Conservation (phyloP, 2,888 invertebrate species). For the Linhomoeus sp. region DNA sequence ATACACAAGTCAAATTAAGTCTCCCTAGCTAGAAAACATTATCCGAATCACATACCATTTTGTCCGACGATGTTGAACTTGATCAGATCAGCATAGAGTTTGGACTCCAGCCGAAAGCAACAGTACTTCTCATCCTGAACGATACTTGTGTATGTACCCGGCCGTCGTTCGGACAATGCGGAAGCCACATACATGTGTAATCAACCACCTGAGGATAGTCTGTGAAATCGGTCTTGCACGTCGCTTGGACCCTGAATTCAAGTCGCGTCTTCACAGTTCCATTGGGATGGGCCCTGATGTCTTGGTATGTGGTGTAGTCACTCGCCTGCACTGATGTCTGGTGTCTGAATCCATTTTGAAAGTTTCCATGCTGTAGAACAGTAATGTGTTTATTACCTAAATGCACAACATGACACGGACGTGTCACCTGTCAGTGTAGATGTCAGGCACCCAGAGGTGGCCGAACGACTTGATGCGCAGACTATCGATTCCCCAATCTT, state of each 20-base stretch:
- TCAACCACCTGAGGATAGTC: constrained; percentile 14
- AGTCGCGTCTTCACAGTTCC: constrained; percentile 17
- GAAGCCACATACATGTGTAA: neutral
- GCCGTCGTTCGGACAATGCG: neutral
- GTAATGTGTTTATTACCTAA: neutral
- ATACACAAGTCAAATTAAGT: too few relatives aligned
- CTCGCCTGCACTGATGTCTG: constrained; percentile 16
- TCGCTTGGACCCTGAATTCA: constrained; percentile 17
- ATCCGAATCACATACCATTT: too few relatives aligned
- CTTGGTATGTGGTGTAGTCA: constrained; percentile 16
- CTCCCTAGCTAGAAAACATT: too few relatives aligned
- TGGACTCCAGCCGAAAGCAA: constrained; percentile 15
- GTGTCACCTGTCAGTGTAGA: constrained; percentile 14
- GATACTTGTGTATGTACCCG: neutral
- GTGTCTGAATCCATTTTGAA: constrained; percentile 9
- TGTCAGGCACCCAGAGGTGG: constrained; percentile 18
- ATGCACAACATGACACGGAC: too few relatives aligned
- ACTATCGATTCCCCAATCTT: constrained; percentile 16
- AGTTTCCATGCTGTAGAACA: neutral
- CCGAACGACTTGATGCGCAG: constrained; percentile 14
- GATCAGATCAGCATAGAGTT: constrained; percentile 13
- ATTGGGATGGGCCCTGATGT: constrained; percentile 8
- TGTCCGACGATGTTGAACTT: constrained; percentile 2
- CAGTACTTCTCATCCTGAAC: constrained; percentile 17
- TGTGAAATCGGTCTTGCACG: constrained; percentile 15